Conservation (phyloP, 2,888 invertebrate genomes). For the Cantharis lateralis region DNA sequence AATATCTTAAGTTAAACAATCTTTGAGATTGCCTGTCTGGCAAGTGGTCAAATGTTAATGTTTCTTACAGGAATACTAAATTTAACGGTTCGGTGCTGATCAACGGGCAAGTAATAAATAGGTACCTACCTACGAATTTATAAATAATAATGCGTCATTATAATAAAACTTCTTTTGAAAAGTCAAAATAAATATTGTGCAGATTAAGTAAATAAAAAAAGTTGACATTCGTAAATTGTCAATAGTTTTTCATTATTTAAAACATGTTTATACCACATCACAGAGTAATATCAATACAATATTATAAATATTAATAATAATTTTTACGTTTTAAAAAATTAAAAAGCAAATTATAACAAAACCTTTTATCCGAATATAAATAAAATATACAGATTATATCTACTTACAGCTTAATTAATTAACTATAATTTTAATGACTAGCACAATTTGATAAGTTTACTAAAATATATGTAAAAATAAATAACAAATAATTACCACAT, state of each 20-base stretch:
- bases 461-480: conserved; percentile 42
- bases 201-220: not conserved
- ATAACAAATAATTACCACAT: conserved; percentile 41
- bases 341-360: conserved; percentile 37
- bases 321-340: conserved; percentile 19
- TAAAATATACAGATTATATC: conserved; percentile 46
- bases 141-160: not conserved
- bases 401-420: conserved; percentile 49
- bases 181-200: not conserved
- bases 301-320: conserved; percentile 15
- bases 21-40: not conserved
- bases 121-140: not conserved
- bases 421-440: conserved; percentile 50
- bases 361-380: conserved; percentile 49
- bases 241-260: not conserved
- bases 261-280: not conserved
- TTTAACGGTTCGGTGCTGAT: not conserved
- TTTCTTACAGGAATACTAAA: not conserved
- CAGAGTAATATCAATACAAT: conserved; percentile 15
- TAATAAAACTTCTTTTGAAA: not conserved
- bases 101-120: not conserved
- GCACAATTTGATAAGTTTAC: conserved; percentile 51
- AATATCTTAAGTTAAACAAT: not conserved
- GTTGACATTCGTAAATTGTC: not conserved
- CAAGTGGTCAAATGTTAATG: not conserved